Evolutionary conservation across 2,888 invertebrate species (phyloP), one percentile per base, ranked within the genome.

Genomic region (Pollenia labialis): DNA sequence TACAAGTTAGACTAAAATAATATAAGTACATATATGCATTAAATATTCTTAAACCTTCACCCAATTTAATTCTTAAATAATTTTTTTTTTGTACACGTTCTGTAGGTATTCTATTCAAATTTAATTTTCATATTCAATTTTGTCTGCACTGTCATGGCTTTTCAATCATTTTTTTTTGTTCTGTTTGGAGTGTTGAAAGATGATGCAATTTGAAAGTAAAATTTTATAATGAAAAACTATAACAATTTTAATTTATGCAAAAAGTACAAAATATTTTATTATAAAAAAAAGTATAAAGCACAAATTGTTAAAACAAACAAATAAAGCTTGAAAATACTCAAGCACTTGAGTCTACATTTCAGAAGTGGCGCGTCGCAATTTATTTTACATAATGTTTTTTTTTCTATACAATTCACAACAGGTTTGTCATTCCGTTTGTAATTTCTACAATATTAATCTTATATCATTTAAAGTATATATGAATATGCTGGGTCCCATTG

Each of bases 151-250:
- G 56, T 66, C 72, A 75, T 60, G 40, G 23, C 50, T 42, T 68
- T 50, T 54, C 32, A 32, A 32, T 52, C 52, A 44, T 42, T 52
- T 62, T 42, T 14, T 64, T 18, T 74, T 40, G 18, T 44, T 18
- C 16, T 11, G 18, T 4, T 66, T 40, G 7, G 8, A 68, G 12
- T 46, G 11, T 48, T 74, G 44, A 75, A 69, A 82, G 81, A 81
- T 85, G 85, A 85, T 85, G 85, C 71, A 85, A 85, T 85, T 76
- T 71, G n/a, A 66, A 58, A 76, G 56, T 66, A 76, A 76, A 71
- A 75, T 85, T 68, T 81, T 81, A 85, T 69, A 74, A 79, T 60
- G 3, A 60, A 11, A 66, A 74, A 56, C 32, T 64, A 56, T n/a
- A 62, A 77, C 16, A 48, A 58, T 68, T 60, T 52, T 2, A 76